Evolutionary conservation across 35 echinoderm and acorn worm species (phyloP), one percentile per base, ranked within the genome.

Genomic region (Lytechinus variegatus): DNA sequence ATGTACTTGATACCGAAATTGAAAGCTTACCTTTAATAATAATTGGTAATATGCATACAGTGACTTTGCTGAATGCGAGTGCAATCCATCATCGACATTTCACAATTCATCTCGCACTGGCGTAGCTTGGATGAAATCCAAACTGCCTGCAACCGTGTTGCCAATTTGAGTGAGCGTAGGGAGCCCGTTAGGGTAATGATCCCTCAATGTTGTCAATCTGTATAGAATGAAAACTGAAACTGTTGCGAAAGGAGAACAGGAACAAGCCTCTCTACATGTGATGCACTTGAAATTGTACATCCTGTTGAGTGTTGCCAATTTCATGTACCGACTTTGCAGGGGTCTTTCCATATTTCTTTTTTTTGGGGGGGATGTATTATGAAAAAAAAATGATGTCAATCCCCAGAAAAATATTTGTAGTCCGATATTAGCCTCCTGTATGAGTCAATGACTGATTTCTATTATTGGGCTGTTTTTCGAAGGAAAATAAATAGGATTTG

Each of bases 181-280:
- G 66, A 79, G 66, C 66, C 14, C 66, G 19, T 79, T 79, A n/a
- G 66, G 66, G 19, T 24, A 79, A 79, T 79, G 14, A n/a, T 79
- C 16, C 66, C 66, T 79, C 13, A 13, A 72, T 72, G 66, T 79
- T 79, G 61, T 72, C n/a, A 72, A 72, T 72, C 61, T 21, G 33
- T 44, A 44, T 44, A 44, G n/a, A 79, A 79, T 79, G 66, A 79
- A 79, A 79, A 79, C 66, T 79, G 66, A 79, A 79, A 79, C 66
- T 79, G 66, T 24, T 79, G 66, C 66, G 21, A 79, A 79, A 79
- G 66, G 21, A 79, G 66, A 79, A 79, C 66, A 79, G 66, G 66
- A 79, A 79, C 66, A 79, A 79, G 66, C 4, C 66, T 79, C 66
- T 79, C 66, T 79, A 79, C 66, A 79, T 79, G 66, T 79, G 66